Conservation (phyloP, 2,888 invertebrate genomes). For the Nowickia ferox region DNA sequence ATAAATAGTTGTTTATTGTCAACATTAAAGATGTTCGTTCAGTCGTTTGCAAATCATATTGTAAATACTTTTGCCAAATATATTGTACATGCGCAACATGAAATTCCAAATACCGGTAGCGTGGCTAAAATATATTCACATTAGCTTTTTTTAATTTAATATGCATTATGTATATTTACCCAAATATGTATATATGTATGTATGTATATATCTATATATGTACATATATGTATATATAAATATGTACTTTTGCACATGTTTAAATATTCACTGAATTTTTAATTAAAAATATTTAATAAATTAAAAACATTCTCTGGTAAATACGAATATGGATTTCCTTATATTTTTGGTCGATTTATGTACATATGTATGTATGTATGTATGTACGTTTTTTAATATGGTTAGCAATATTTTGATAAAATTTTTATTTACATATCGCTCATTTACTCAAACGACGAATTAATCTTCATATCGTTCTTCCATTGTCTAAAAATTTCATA, state of each 20-base stretch:
- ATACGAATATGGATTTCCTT: not conserved
- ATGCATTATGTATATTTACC: not conserved
- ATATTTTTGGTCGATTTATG: no score
- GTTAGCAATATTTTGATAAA: no score
- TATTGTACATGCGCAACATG: not conserved
- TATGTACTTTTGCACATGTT: conserved; percentile 9
- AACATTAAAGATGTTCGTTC: not conserved
- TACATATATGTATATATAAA: conserved; percentile 1
- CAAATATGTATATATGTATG: not conserved
- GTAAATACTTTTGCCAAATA: conserved; percentile 6
- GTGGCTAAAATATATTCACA: not conserved
- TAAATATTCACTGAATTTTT: conserved; percentile 25
- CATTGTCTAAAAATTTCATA: no score
- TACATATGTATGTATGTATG: no score
- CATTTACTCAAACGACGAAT: no score
- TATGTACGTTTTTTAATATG: no score
- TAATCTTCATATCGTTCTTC: no score
- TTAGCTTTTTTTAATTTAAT: no score
- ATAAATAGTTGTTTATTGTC: conserved; percentile 21
- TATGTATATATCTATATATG: not conserved
- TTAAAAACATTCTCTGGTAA: not conserved
- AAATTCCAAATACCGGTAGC: not conserved
- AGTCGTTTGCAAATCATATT: conserved; percentile 25
- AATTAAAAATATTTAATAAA: not conserved
- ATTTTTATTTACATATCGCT: no score